Evolutionary conservation across 2,888 invertebrate genomes (phyloP).

Genomic region (Mythimna pallens): DNA sequence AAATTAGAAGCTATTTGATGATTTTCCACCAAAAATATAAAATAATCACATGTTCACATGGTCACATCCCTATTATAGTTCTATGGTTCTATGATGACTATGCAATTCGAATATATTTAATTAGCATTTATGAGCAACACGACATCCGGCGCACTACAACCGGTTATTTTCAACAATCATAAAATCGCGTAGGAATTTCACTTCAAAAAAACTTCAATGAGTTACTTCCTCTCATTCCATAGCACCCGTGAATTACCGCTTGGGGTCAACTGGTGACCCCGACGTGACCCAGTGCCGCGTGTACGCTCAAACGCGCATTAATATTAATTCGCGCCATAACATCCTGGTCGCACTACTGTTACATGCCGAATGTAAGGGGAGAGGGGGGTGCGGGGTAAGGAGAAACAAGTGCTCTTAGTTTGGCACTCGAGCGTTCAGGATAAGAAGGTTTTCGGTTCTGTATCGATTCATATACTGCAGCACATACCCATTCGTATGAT

Average conservation of each 20-base stretch:
- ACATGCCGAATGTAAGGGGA: slow-evolving; percentile 46
- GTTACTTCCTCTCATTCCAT: slow-evolving; percentile 30
- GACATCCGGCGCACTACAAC: neutral
- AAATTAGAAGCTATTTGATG: neutral
- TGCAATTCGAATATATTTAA: neutral
- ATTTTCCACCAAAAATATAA: neutral
- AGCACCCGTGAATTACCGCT: slow-evolving; percentile 32
- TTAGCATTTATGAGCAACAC: neutral
- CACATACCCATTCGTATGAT: neutral
- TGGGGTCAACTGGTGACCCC: slow-evolving; percentile 56
- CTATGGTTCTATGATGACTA: neutral
- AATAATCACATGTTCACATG: too few species aligned
- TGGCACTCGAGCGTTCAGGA: slow-evolving; percentile 5
- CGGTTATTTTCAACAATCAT: slow-evolving; percentile 2
- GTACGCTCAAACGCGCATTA: slow-evolving; percentile 55
- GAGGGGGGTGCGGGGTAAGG: neutral
- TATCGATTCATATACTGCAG: neutral
- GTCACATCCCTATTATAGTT: neutral
- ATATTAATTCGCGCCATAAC: slow-evolving; percentile 62
- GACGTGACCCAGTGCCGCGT: slow-evolving; percentile 42
- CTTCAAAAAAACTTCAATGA: slow-evolving; percentile 25
- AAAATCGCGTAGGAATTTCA: slow-evolving; percentile 5
- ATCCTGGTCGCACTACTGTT: slow-evolving; percentile 41
- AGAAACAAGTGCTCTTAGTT: slow-evolving; percentile 16
- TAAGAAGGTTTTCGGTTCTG: neutral